Evolutionary conservation across 2,113 vertebrate species (phyloP).

Genomic region (Cranoglanis bouderius): DNA sequence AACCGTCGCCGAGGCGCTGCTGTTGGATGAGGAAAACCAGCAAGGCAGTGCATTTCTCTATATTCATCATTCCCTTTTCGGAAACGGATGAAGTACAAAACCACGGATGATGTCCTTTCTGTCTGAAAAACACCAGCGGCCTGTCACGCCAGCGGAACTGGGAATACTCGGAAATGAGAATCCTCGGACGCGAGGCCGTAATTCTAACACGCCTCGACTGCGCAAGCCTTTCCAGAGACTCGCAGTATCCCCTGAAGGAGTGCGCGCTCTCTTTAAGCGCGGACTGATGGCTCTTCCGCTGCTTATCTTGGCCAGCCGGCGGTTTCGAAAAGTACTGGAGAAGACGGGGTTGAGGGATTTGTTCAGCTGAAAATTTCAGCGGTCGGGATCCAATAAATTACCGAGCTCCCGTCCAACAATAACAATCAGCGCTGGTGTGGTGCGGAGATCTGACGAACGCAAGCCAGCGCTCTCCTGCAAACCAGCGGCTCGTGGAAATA

Average conservation of each 20-base stretch:
- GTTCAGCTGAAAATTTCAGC: constrained; percentile 49
- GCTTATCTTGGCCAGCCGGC: constrained; percentile 60
- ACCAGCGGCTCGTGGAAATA: constrained; percentile 72
- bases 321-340: constrained; percentile 30
- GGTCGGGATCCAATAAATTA: constrained; percentile 60
- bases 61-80: not conserved
- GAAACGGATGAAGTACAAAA: not conserved
- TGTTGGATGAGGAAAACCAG: not conserved
- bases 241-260: constrained; percentile 13
- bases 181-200: not conserved
- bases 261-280: constrained; percentile 48
- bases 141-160: not conserved
- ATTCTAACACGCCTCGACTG: not conserved
- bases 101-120: constrained; percentile 3
- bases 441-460: constrained; percentile 58
- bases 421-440: constrained; percentile 59
- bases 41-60: not conserved
- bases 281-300: constrained; percentile 54
- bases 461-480: constrained; percentile 47
- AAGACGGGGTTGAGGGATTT: constrained; percentile 44
- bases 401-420: constrained; percentile 59
- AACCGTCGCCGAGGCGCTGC: not conserved
- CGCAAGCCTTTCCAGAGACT: constrained; percentile 7
- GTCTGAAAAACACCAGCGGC: not conserved
- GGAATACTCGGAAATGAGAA: constrained; percentile 16